Conservation (phyloP, 2,113 vertebrate genomes). For the Eptatretus burgeri region DNA sequence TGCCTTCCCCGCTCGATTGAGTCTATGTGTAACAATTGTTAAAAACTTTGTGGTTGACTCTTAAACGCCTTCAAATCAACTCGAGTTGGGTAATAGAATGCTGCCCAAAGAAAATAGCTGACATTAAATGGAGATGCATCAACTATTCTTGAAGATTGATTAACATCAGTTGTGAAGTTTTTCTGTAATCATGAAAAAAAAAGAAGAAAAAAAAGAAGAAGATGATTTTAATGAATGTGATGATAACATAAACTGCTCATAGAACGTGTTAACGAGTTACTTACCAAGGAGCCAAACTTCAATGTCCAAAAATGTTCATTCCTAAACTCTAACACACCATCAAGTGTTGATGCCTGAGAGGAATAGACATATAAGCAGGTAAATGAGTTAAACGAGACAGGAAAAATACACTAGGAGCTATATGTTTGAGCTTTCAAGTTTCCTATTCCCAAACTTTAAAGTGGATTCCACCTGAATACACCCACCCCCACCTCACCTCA, state of each 20-base stretch:
- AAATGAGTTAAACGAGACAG: no score
- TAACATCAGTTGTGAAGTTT: neutral
- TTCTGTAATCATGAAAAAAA: neutral
- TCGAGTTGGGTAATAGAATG: neutral
- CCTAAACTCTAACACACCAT: slow-evolving; percentile 75
- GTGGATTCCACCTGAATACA: no score
- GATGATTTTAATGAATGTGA: neutral
- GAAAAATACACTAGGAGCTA: no score
- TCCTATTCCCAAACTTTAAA: no score
- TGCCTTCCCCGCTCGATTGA: no score
- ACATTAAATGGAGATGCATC: neutral
- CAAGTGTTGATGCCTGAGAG: slow-evolving; percentile 68
- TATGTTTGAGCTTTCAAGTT: no score
- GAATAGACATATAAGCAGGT: neutral
- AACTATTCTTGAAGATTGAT: neutral
- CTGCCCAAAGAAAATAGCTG: neutral
- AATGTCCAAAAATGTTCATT: slow-evolving; percentile 97
- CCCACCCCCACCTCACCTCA: no score
- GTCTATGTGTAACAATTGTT: no score
- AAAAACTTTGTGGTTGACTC: no score
- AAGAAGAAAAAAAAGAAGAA: neutral
- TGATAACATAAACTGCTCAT: neutral
- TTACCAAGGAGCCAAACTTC: slow-evolving; percentile 72
- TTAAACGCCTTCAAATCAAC: no score
- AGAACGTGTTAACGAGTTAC: slow-evolving; percentile 12